phyloP scores from a whole-genome alignment of 2,797 vertebrate species.

The Sciurus carolinensis region DNA sequence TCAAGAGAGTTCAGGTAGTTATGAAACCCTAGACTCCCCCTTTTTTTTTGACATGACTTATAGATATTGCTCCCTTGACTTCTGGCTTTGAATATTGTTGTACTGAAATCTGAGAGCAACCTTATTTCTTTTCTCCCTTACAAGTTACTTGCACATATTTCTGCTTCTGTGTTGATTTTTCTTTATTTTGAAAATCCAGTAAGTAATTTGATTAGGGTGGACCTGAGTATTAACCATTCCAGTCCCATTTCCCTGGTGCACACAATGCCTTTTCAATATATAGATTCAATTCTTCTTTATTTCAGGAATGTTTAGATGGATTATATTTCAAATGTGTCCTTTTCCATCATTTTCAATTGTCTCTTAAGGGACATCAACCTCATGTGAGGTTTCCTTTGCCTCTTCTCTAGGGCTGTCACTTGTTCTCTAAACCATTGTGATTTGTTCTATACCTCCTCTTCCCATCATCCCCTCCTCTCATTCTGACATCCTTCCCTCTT shows the following conservation, averaged over 20 bases:
- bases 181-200: slow-evolving; percentile 7
- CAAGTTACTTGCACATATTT: neutral
- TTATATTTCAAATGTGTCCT: neutral
- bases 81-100: neutral
- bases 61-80: neutral
- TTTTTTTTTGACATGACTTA: neutral
- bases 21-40: neutral
- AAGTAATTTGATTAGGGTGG: slow-evolving; percentile 37
- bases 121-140: neutral
- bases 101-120: neutral
- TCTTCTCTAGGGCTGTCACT: neutral
- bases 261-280: neutral
- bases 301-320: neutral
- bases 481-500: neutral
- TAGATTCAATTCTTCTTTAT: neutral
- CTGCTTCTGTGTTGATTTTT: neutral
- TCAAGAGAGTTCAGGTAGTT: neutral
- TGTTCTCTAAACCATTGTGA: neutral
- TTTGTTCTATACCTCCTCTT: neutral
- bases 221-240: neutral
- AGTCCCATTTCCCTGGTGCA: neutral
- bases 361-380: neutral
- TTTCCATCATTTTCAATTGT: neutral
- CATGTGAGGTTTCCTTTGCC: neutral
- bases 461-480: neutral